These are phyloP conservation scores for Ameiurus melas DNA, from an alignment of 2,113 vertebrate species.

Conservation along the genomic window DNA sequence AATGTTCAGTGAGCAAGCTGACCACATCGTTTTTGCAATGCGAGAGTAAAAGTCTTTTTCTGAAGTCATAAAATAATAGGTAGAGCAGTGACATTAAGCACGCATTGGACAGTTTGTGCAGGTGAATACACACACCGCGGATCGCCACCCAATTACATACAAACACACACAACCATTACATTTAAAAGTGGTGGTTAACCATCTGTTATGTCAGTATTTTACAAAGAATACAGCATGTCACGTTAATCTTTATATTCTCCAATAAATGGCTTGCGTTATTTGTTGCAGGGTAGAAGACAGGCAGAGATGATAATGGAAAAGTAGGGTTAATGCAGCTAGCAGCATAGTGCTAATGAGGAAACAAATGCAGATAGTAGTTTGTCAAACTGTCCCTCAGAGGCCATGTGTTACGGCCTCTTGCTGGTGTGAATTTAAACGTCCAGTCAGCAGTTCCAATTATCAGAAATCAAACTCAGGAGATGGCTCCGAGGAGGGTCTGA, in stretches of 20 bases:
- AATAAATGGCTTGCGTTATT: conserved; percentile 33
- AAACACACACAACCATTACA: conserved; percentile 35
- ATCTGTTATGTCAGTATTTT: conserved; percentile 28
- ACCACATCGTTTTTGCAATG: conserved; percentile 25
- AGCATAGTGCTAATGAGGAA: conserved; percentile 78
- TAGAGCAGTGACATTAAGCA: conserved; percentile 13
- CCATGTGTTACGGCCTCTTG: conserved; percentile 68
- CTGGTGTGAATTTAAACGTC: conserved; percentile 69
- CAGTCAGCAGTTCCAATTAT: conserved; percentile 92
- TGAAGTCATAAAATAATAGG: conserved; percentile 39
- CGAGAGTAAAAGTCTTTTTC: conserved; percentile 17
- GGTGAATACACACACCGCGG: conserved; percentile 49
- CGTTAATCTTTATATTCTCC: background rate
- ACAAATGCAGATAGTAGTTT: conserved; percentile 89
- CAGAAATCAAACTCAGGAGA: conserved; percentile 91
- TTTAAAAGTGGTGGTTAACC: conserved; percentile 47
- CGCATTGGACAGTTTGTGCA: conserved; percentile 47
- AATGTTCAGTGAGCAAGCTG: conserved; percentile 35
- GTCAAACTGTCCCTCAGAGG: conserved; percentile 84
- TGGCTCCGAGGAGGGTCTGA: conserved; percentile 68
- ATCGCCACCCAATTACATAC: background rate
- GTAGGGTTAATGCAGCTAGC: conserved; percentile 82
- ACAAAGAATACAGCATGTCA: conserved; percentile 32
- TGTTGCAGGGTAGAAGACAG: conserved; percentile 60
- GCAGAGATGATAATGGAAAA: conserved; percentile 74